Percentiles rank a stretch among this genome's conserved stretches.
phyloP scores from a whole-genome alignment of 2,797 vertebrate genomes.

The Ctenosaura bakeri region DNA sequence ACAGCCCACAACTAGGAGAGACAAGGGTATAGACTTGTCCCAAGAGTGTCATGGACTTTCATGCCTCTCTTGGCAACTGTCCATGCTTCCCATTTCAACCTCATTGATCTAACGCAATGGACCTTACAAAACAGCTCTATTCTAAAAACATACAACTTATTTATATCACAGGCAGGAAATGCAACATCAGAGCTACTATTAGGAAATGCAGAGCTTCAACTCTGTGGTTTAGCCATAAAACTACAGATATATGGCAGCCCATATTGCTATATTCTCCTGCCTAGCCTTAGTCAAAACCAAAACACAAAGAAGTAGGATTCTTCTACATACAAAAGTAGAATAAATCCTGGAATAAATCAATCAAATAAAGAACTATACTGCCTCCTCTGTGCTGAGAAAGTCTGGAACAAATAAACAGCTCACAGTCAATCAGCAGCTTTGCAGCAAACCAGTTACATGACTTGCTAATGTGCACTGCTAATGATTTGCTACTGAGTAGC shows the following conservation, averaged over 20 bases:
- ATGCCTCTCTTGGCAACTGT: conserved; percentile 7
- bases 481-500: neutral
- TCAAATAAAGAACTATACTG: neutral
- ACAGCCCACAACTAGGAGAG: neutral
- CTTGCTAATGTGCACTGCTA: neutral
- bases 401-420: conserved; percentile 21
- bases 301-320: neutral
- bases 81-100: conserved; percentile 13
- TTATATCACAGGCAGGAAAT: neutral
- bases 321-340: neutral
- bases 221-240: neutral
- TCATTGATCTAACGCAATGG: neutral
- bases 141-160: conserved; percentile 18
- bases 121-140: conserved; percentile 31
- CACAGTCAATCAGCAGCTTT: conserved; percentile 3
- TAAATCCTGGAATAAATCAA: neutral
- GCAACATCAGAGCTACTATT: conserved; percentile 5
- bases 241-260: neutral
- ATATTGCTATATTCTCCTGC: neutral
- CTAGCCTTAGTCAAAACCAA: neutral
- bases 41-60: neutral
- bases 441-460: conserved; percentile 1
- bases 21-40: neutral
- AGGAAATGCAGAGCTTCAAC: neutral
- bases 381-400: neutral